Conservation (phyloP, 2,797 vertebrate species). For the Peromyscus melanophrys region DNA sequence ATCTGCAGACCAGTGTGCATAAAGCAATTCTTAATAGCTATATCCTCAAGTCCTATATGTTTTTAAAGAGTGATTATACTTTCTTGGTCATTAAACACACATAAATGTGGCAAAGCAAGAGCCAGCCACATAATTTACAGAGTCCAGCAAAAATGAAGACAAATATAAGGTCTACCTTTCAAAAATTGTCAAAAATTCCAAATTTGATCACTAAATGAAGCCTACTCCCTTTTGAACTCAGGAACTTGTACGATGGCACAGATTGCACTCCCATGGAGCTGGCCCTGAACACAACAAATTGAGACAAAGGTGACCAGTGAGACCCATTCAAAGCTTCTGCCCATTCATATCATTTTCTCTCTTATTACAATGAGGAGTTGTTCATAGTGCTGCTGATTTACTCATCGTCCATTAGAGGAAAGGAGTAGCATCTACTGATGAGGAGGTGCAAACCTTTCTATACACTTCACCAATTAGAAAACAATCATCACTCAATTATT, state of each 20-base stretch:
- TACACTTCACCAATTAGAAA: constrained; percentile 46
- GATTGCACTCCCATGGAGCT: not conserved
- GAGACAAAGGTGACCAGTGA: constrained; percentile 32
- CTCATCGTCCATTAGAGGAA: not conserved
- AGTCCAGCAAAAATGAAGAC: constrained; percentile 62
- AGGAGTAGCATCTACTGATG: not conserved
- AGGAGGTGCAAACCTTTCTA: constrained; percentile 27
- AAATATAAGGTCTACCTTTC: not conserved
- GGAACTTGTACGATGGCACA: not conserved
- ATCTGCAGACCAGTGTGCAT: constrained; percentile 41
- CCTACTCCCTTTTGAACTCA: not conserved
- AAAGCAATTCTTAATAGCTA: constrained; percentile 10
- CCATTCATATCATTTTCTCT: not conserved
- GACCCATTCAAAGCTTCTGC: not conserved
- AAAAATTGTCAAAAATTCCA: constrained; percentile 38
- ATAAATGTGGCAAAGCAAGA: constrained; percentile 5
- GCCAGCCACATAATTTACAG: not conserved
- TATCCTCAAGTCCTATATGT: not conserved
- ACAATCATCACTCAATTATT: constrained; percentile 55
- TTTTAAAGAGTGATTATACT: constrained; percentile 44
- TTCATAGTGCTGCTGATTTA: not conserved
- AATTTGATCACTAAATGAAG: constrained; percentile 6
- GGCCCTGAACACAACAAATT: not conserved
- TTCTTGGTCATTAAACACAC: constrained; percentile 56
- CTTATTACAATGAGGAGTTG: constrained; percentile 25